Percentiles rank a stretch among this genome's conserved stretches.
These are phyloP conservation scores for Sprattus sprattus DNA, from an alignment of 2,113 vertebrate species.

Conservation along the genomic window DNA sequence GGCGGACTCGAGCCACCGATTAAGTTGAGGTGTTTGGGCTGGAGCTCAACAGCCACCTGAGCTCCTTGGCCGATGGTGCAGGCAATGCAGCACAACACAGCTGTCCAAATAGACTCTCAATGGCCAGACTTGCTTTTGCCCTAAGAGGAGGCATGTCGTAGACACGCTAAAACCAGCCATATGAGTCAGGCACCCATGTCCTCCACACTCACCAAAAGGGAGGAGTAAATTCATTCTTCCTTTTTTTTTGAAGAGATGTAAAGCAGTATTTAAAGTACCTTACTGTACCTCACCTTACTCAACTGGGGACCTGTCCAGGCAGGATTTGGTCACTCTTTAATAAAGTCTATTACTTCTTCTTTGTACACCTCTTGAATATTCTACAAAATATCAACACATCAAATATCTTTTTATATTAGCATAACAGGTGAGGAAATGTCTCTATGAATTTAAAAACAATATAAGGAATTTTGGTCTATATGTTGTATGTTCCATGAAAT, in stretches of 20 bases:
- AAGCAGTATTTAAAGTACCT: background rate
- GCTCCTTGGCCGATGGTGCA: background rate
- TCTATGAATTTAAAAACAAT: no score
- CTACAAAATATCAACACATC: background rate
- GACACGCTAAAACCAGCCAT: background rate
- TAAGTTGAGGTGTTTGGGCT: slow-evolving; percentile 4
- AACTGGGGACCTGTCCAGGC: background rate
- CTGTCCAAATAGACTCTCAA: slow-evolving; percentile 31
- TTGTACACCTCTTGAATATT: background rate
- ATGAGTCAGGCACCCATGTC: background rate
- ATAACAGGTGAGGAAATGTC: no score
- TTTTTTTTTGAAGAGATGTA: background rate
- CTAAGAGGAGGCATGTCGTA: background rate
- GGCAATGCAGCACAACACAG: slow-evolving; percentile 21
- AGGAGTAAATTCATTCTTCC: no score
- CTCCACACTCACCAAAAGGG: background rate
- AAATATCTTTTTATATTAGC: no score
- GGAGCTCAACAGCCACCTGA: slow-evolving; percentile 2
- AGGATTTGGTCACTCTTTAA: background rate
- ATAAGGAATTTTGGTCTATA: background rate
- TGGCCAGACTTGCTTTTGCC: background rate
- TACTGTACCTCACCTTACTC: no score
- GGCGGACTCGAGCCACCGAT: background rate
- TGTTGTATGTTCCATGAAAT: background rate
- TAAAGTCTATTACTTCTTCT: no score